phyloP scores from a whole-genome alignment of 2,888 invertebrate species.

The Notodonta ziczac region DNA sequence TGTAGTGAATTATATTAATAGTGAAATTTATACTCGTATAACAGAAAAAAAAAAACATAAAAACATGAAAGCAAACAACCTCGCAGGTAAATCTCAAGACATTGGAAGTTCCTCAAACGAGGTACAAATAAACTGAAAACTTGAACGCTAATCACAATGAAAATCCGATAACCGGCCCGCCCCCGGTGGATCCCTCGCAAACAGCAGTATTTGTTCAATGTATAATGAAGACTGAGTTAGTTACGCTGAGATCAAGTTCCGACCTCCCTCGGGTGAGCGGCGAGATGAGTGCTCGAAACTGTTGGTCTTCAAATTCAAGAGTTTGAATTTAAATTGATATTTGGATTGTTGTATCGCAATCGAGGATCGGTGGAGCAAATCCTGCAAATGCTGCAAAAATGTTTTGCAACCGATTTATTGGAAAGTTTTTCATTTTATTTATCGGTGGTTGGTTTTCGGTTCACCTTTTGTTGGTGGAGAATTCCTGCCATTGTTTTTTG shows the following conservation, averaged over 20 bases:
- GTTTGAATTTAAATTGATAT: slow-evolving; percentile 36
- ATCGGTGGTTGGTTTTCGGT: not conserved
- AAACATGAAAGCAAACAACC: not conserved
- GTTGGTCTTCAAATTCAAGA: slow-evolving; percentile 35
- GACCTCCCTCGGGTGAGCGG: slow-evolving; percentile 28
- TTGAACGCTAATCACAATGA: slow-evolving; percentile 41
- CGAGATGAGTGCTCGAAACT: slow-evolving; percentile 30
- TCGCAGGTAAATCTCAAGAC: slow-evolving; percentile 2
- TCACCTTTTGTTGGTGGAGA: not conserved
- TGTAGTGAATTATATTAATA: no score
- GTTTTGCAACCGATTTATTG: not conserved
- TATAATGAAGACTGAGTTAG: slow-evolving; percentile 50
- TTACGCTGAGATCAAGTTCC: slow-evolving; percentile 37
- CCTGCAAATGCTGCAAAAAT: not conserved
- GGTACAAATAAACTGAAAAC: slow-evolving; percentile 34
- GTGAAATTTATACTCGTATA: no score
- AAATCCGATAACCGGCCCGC: slow-evolving; percentile 34
- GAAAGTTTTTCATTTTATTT: not conserved
- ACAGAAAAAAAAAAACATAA: no score
- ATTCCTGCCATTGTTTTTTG: no score
- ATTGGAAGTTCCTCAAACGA: slow-evolving; percentile 25
- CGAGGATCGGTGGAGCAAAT: not conserved
- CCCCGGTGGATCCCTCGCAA: slow-evolving; percentile 37
- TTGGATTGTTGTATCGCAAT: slow-evolving; percentile 9
- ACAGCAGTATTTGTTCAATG: slow-evolving; percentile 48